Base-by-base conservation (phyloP, 2,113 vertebrate genomes). In the Vulpes lagopus region DNA sequence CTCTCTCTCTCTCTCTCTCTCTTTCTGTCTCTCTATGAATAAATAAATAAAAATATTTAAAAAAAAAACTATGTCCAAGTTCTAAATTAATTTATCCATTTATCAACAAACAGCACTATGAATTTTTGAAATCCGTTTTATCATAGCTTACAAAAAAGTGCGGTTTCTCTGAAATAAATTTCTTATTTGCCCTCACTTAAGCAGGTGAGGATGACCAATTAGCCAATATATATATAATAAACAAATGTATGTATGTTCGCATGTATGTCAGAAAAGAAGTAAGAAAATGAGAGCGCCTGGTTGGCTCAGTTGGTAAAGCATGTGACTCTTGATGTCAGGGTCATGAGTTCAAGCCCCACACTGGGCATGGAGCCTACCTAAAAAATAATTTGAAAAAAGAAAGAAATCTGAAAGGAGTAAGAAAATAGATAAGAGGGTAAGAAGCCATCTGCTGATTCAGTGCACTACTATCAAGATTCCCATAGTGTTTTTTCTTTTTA, bases 101-200 rank as follows among this genome's bases (percentile, higher is more conserved):
- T 82, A 94, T 64, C 86, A 82, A 55, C 16, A 89, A 80, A 80
- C 19, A 84, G 69, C 43, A 78, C 27, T 84, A 84, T 90, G 69
- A 74, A 53, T 82, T 67, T 95, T 82, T 90, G 49, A 67, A 90
- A 84, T 62, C 53, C 55, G 64, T 79, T 67, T 83, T 93, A 67
- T 67, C 69, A 89, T 22, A 84, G 51, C 64, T 78, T 89, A 78
- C 57, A n/a, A 74, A 49, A 88, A 89, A 11, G n/a, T 81, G 12
- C 19, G 64, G 62, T 94, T 73, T 89, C 57, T 73, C 93, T 89
- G 27, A 84, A 86, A 73, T 20, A 53, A 49, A 69, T 59, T 62
- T 88, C 38, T 57, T 25, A 81, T 27, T 69, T 81, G 43, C 57
- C 32, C 14, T 82, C 78, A 79, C 57, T 78, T 64, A 81, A 92